Percentiles rank a stretch among this genome's conserved stretches.
Evolutionary conservation across 2,888 invertebrate species (phyloP).

Genomic region (Platycheirus rosarum): DNA sequence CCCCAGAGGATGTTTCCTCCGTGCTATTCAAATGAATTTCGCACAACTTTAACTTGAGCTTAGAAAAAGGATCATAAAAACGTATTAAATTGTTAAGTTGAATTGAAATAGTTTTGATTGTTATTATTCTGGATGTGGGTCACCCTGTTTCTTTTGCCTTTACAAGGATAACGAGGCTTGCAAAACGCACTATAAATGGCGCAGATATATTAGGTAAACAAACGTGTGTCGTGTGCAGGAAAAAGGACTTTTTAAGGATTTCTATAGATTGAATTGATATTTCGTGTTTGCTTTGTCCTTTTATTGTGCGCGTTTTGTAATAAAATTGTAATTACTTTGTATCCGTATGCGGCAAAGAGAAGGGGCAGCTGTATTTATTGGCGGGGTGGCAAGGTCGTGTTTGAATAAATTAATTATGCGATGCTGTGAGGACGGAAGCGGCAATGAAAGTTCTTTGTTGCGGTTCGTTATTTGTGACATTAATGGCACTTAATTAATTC

Average conservation of each 20-base stretch:
- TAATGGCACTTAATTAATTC: conserved; percentile 20
- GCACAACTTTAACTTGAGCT: neutral
- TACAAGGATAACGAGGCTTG: neutral
- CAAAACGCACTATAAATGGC: too few species aligned
- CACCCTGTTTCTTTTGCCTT: neutral
- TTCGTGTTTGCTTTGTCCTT: conserved; percentile 21
- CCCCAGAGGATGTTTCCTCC: neutral
- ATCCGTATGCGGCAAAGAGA: neutral
- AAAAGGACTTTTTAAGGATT: conserved; percentile 12
- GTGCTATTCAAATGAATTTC: neutral
- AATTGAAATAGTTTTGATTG: conserved; percentile 51
- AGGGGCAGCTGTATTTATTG: neutral
- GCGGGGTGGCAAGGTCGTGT: neutral
- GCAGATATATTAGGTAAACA: too few species aligned
- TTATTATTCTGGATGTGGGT: neutral
- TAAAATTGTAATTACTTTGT: conserved; percentile 37
- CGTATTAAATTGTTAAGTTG: conserved; percentile 35
- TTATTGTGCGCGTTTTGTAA: conserved; percentile 14
- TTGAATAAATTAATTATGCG: conserved; percentile 14
- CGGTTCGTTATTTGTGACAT: neutral
- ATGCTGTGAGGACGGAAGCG: neutral
- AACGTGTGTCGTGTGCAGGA: neutral
- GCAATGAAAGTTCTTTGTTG: neutral
- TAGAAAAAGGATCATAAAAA: neutral
- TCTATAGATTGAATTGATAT: conserved; percentile 27